Evolutionary conservation across 1,140 invertebrate species (phyloP), one percentile per base, ranked within the genome.

Genomic region (Lordiphosa clarofinis): DNA sequence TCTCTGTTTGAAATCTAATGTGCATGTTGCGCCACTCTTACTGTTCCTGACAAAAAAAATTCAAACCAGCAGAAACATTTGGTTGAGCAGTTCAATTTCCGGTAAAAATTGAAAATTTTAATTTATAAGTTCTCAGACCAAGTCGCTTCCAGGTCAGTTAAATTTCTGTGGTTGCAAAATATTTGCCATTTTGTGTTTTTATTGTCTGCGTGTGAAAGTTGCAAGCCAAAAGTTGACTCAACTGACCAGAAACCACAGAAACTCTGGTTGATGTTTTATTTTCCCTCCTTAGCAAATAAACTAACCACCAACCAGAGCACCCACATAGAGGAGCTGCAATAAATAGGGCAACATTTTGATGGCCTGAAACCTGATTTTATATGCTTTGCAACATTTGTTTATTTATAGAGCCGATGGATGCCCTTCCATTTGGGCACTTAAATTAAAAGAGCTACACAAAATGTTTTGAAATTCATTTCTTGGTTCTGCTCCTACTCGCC

Each of bases 331-430:
- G 21, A 37, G n/a, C 46, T 36, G 56, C 39, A 63, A 56, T 46
- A 49, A 40, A 28, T 35, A 31, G 4, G 47, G 9, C 12, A 52
- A 28, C 28, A 12, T 40, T 50, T 24, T 37, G 37, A 33, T 10
- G 15, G 8, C 21, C 21, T 19, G 19, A 31, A 36, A 39, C 46
- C 66, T 28, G 63, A 66, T 67, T 67, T 68, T 48, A 48, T 48
- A 50, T 69, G 66, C 43, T 61, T 68, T 69, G 38, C 56, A 40
- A 40, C 24, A 8, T 61, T 69, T 69, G 56, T 66, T 69, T 69
- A 69, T 69, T 69, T 69, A 69, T 69, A 33, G 47, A 28, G 28
- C 9, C 38, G 28, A 31, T 31, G 7, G 28, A 8, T 35, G 13
- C 15, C 35, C 39, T 24, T 38, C 40, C 50, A 33, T 39, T 44